Evolutionary conservation across 2,113 vertebrate genomes (phyloP), one percentile per base, ranked within the genome.

Genomic region (Pteruthius melanotis): DNA sequence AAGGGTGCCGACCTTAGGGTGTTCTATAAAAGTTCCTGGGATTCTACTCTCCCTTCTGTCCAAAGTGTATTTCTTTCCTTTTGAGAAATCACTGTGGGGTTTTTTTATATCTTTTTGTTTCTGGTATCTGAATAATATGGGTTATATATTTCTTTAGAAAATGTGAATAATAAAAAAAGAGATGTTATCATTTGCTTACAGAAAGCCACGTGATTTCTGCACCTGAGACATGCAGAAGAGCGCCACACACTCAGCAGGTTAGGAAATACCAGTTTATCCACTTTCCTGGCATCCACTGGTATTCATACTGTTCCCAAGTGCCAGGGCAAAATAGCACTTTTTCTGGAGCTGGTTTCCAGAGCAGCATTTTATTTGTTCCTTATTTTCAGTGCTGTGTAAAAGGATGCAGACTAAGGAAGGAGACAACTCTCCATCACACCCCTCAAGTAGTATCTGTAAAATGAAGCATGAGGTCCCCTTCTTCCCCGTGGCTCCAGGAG

Each of bases 1-100:
- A 17, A 28, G 53, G 7, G 6, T 18, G 53, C 18, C 26, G 16
- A 5, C 11, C 6, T 12, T 27, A 2, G 2, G 2, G 2, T 0
- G 7, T 15, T 39, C 52, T n/a, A n/a, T 35, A 30, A 5, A 59
- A 54, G 23, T 24, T 33, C 12, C 14, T 4, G 15, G 10, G 20
- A 30, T 80, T 65, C 31, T 1, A 0, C 18, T 37, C 9, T 16
- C 20, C 35, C 33, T 84, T 52, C 44, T 66, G 23, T 37, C 24
- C 60, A 15, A 69, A 76, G 13, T 3, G 6, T 7, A 2, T 30
- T 3, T 5, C 5, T 37, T 33, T 21, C 7, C 7, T 59, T 40
- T 37, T 50, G 10, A 83, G 23, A 78, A 72, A 61, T 53, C 2
- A 1, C 12, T 11, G 7, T 27, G 35, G 35, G 7, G 1, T 0